phyloP scores from a whole-genome alignment of 2,888 invertebrate species.

The Trichogramma dendrolimi region DNA sequence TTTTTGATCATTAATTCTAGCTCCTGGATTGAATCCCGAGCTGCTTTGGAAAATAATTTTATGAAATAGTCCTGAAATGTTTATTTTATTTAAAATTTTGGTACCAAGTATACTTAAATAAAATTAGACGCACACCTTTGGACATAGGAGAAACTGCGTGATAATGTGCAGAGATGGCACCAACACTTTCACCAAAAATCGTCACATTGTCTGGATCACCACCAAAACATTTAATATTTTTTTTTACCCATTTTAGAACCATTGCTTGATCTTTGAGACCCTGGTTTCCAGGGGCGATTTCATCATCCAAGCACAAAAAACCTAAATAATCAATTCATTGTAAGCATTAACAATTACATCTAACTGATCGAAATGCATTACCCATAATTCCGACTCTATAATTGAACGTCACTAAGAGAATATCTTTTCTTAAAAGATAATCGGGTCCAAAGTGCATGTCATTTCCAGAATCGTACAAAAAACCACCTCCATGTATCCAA shows the following conservation, averaged over 20 bases:
- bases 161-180: constrained; percentile 29
- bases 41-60: constrained; percentile 29
- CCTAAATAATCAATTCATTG: constrained; percentile 9
- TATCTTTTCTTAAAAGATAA: constrained; percentile 30
- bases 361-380: constrained; percentile 13
- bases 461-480: constrained; percentile 25
- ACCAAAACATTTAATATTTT: constrained; percentile 27
- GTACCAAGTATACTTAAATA: background rate
- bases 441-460: constrained; percentile 33
- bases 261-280: constrained; percentile 29
- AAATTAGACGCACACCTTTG: constrained; percentile 26
- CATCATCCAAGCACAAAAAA: constrained; percentile 24
- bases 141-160: constrained; percentile 30
- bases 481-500: constrained; percentile 36
- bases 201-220: constrained; percentile 28
- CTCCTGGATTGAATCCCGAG: constrained; percentile 19
- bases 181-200: constrained; percentile 29
- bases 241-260: constrained; percentile 25
- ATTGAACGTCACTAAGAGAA: constrained; percentile 34
- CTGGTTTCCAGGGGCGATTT: constrained; percentile 24
- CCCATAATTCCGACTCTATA: constrained; percentile 34
- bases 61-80: constrained; percentile 29
- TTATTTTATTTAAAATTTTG: background rate
- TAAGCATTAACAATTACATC: constrained; percentile 1
- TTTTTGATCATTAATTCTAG: constrained; percentile 9